A percentile compares a stretch with the other conserved stretches of the same genome.
These are phyloP conservation scores for Xestia rhomboidea DNA, from an alignment of 2,888 invertebrate species.

Conservation along the genomic window DNA sequence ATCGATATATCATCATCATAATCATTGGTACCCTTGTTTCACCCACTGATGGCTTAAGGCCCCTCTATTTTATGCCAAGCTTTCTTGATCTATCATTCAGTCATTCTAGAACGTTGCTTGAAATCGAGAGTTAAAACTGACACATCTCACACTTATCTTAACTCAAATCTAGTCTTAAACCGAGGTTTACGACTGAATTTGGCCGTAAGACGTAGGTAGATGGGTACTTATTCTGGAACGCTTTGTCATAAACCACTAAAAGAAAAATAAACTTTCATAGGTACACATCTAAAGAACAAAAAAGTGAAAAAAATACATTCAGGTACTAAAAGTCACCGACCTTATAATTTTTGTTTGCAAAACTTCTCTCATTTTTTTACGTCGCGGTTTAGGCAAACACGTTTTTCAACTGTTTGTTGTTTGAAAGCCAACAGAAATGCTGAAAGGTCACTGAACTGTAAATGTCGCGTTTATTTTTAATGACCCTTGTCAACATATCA, in stretches of 20 bases:
- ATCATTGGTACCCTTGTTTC: neutral
- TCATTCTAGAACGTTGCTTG: neutral
- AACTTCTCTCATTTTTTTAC: constrained; percentile 38
- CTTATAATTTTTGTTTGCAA: constrained; percentile 36
- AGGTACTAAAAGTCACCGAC: constrained; percentile 18
- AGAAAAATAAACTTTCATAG: constrained; percentile 18
- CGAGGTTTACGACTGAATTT: neutral
- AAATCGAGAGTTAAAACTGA: neutral
- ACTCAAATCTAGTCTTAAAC: constrained; percentile 11
- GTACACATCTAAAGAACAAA: constrained; percentile 3
- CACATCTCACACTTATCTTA: neutral
- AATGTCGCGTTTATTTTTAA: constrained; percentile 49
- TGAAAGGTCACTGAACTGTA: constrained; percentile 39
- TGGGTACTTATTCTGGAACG: constrained; percentile 11
- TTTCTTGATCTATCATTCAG: too few species aligned
- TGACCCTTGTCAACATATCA: constrained; percentile 56
- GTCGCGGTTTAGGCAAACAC: constrained; percentile 26
- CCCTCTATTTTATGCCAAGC: neutral
- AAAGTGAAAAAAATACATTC: constrained; percentile 7
- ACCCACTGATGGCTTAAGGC: neutral
- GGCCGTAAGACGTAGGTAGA: neutral
- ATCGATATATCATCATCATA: neutral
- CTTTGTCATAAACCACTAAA: constrained; percentile 5
- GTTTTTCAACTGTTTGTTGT: constrained; percentile 20
- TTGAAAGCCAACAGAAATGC: constrained; percentile 28